phyloP scores from a whole-genome alignment of 2,797 vertebrate species.

The Rhinichthys osculus region DNA sequence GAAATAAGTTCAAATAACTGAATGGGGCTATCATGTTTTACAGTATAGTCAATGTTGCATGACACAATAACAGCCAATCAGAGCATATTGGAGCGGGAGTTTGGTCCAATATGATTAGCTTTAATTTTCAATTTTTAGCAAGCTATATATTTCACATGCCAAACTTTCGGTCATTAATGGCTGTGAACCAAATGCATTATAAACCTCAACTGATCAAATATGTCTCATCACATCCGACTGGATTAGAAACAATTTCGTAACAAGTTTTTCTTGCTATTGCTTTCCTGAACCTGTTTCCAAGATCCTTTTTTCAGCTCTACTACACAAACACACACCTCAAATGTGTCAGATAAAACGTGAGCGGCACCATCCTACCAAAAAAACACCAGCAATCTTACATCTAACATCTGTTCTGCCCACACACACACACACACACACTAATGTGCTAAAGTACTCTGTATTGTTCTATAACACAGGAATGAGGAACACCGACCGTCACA shows the following conservation, averaged over 20 bases:
- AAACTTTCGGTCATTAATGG: not conserved
- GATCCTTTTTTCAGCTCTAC: not conserved
- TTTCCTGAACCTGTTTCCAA: not conserved
- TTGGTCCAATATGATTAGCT: not conserved
- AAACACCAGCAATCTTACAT: constrained; percentile 37
- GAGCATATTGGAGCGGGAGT: not conserved
- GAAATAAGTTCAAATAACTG: not conserved
- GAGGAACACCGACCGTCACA: not conserved
- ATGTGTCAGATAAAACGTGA: constrained; percentile 33
- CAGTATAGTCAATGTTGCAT: not conserved
- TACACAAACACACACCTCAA: constrained; percentile 1
- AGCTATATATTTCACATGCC: not conserved
- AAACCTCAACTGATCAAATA: not conserved
- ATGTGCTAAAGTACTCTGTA: not conserved
- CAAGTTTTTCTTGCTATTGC: not conserved
- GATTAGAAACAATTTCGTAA: not conserved
- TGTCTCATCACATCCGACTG: not conserved
- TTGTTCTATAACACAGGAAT: not conserved
- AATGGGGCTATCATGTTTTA: not conserved
- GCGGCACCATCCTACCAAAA: constrained; percentile 2
- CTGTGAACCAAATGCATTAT: not conserved
- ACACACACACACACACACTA: constrained; percentile 1
- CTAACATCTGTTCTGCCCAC: constrained; percentile 29
- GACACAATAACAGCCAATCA: not conserved
- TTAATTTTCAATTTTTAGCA: not conserved